phyloP scores from a whole-genome alignment of 1,140 invertebrate genomes.

The Cotesia vestalis region DNA sequence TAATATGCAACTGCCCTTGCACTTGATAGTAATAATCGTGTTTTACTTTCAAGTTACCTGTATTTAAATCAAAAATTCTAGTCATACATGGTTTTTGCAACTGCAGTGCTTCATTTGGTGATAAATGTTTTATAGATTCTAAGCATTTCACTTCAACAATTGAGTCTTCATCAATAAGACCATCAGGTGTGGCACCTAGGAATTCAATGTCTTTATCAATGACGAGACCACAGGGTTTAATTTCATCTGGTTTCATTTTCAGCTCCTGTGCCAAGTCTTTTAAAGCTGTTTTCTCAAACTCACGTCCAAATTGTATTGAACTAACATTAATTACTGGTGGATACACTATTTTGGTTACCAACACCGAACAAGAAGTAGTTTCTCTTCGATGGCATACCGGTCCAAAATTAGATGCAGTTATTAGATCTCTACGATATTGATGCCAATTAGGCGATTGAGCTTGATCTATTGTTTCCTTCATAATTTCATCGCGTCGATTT shows the following conservation, averaged over 20 bases:
- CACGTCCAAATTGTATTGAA: not conserved
- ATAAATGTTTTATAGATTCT: constrained; percentile 6
- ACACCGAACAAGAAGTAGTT: constrained; percentile 14
- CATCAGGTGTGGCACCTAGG: constrained; percentile 20
- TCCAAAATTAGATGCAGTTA: constrained; percentile 25
- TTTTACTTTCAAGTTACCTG: constrained; percentile 38
- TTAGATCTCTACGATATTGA: not conserved
- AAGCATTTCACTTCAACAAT: constrained; percentile 37
- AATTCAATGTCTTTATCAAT: constrained; percentile 48
- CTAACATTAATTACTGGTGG: not conserved
- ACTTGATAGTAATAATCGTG: constrained; percentile 50
- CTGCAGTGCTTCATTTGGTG: too few relatives aligned
- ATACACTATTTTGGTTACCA: constrained; percentile 14
- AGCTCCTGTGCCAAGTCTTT: not conserved
- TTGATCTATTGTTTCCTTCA: too few relatives aligned
- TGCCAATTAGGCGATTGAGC: not conserved
- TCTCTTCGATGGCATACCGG: not conserved
- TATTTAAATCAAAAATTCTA: constrained; percentile 33
- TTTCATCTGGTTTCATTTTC: constrained; percentile 17
- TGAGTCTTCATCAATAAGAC: constrained; percentile 27
- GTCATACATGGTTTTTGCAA: too few relatives aligned
- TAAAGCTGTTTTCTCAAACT: not conserved
- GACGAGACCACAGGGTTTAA: constrained; percentile 47
- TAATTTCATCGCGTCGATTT: too few relatives aligned
- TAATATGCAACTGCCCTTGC: constrained; percentile 48